Evolutionary conservation across 2,888 invertebrate species (phyloP).

Genomic region (Drosophila paucipuncta): DNA sequence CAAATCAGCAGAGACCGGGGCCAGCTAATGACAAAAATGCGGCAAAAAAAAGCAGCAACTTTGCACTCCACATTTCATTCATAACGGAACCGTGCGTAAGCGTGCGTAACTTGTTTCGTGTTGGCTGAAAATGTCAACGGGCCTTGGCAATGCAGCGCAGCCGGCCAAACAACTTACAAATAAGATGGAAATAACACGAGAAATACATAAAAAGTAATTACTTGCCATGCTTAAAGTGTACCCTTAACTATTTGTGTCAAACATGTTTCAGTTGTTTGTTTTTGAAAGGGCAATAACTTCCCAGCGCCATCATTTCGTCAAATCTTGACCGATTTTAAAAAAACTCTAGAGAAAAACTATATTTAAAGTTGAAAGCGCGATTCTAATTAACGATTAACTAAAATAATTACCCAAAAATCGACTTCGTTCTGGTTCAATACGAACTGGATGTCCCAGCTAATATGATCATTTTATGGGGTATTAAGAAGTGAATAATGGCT

Average conservation of each 20-base stretch:
- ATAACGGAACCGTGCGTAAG: constrained; percentile 68
- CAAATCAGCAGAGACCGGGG: constrained; percentile 8
- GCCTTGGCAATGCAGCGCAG: constrained; percentile 34
- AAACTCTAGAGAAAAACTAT: not conserved
- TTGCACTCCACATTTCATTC: constrained; percentile 49
- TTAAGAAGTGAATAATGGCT: not conserved
- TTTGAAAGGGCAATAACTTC: not conserved
- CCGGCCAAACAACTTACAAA: constrained; percentile 14
- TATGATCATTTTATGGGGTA: not conserved
- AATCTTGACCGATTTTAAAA: not conserved
- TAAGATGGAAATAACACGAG: not conserved
- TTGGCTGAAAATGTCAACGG: constrained; percentile 43
- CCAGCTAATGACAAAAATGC: constrained; percentile 29
- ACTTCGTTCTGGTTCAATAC: not conserved
- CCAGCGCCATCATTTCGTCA: not conserved
- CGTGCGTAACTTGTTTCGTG: constrained; percentile 68
- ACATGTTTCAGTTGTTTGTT: not conserved
- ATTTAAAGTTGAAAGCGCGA: not conserved
- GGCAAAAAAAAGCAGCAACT: not conserved
- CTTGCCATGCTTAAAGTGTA: not conserved
- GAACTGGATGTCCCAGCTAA: not conserved
- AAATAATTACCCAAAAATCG: not conserved
- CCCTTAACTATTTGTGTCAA: not conserved
- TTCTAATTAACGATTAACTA: not conserved
- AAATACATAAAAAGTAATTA: not conserved